Conservation (phyloP, 1,140 invertebrate species). For the Drosophila teissieri region DNA sequence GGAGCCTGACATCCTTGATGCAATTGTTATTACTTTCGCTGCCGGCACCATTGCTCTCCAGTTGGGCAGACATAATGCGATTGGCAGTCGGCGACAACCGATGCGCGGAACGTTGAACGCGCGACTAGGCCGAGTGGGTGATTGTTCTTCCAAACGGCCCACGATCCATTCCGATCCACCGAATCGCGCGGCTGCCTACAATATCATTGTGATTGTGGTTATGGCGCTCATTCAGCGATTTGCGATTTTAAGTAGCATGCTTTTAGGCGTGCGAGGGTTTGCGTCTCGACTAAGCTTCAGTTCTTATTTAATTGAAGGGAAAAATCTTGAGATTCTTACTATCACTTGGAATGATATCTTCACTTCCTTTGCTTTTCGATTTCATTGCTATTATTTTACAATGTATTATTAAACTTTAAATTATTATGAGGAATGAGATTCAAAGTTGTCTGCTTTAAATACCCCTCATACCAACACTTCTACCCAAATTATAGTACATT, state of each 20-base stretch:
- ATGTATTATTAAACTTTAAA: too few species aligned
- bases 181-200: conserved; percentile 4
- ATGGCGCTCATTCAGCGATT: too few species aligned
- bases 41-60: conserved; percentile 33
- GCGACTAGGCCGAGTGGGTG: conserved; percentile 57
- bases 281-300: neutral
- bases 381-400: too few species aligned
- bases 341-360: too few species aligned
- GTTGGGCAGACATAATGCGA: conserved; percentile 48
- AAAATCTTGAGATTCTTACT: too few species aligned
- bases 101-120: conserved; percentile 49
- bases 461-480: too few species aligned
- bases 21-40: conserved; percentile 38
- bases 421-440: too few species aligned
- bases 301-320: too few species aligned
- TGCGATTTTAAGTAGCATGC: conserved; percentile 18
- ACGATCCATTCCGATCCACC: conserved; percentile 26
- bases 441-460: too few species aligned
- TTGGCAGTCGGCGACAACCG: conserved; percentile 37
- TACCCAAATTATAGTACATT: too few species aligned
- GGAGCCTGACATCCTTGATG: conserved; percentile 56
- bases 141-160: conserved; percentile 33
- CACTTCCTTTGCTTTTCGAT: too few species aligned
- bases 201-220: neutral
- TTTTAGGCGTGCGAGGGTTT: conserved; percentile 24